Percentiles rank a stretch among this genome's conserved stretches.
phyloP scores from a whole-genome alignment of 2,888 invertebrate species.

The Leptinotarsa juncta region DNA sequence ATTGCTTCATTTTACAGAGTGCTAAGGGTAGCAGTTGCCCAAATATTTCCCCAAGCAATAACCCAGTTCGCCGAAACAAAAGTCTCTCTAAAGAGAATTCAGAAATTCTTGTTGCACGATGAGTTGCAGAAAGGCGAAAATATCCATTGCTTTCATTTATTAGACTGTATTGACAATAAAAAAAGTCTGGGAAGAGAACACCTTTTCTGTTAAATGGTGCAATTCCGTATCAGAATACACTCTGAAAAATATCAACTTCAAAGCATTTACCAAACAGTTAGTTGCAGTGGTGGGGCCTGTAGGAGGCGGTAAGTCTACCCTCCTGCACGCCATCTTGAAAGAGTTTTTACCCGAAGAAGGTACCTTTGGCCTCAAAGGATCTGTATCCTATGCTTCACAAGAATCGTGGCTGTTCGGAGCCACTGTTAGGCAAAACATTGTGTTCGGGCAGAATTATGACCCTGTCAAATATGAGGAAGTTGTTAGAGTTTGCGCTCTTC shows the following conservation, averaged over 20 bases:
- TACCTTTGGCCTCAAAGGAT: slow-evolving; percentile 74
- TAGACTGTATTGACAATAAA: background rate
- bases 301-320: slow-evolving; percentile 72
- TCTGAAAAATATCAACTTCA: slow-evolving; percentile 74
- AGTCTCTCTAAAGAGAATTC: slow-evolving; percentile 62
- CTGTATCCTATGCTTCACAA: slow-evolving; percentile 81
- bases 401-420: slow-evolving; percentile 86
- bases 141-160: too few species aligned
- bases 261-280: slow-evolving; percentile 71
- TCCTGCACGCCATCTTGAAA: slow-evolving; percentile 71
- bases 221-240: slow-evolving; percentile 55
- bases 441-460: slow-evolving; percentile 84
- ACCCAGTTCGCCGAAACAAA: slow-evolving; percentile 77
- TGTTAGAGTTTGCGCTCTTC: slow-evolving; percentile 76
- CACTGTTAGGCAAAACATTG: slow-evolving; percentile 90
- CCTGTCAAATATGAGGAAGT: slow-evolving; percentile 74
- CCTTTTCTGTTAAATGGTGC: slow-evolving; percentile 76
- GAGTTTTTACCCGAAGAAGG: slow-evolving; percentile 79
- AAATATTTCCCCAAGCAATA: slow-evolving; percentile 73
- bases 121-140: slow-evolving; percentile 29
- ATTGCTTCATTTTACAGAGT: slow-evolving; percentile 80
- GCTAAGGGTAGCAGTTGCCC: slow-evolving; percentile 73
- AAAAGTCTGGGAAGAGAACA: slow-evolving; percentile 51
- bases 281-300: slow-evolving; percentile 72
- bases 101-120: slow-evolving; percentile 68